Evolutionary conservation across 2,797 vertebrate genomes (phyloP).

Genomic region (Borostomias antarcticus): DNA sequence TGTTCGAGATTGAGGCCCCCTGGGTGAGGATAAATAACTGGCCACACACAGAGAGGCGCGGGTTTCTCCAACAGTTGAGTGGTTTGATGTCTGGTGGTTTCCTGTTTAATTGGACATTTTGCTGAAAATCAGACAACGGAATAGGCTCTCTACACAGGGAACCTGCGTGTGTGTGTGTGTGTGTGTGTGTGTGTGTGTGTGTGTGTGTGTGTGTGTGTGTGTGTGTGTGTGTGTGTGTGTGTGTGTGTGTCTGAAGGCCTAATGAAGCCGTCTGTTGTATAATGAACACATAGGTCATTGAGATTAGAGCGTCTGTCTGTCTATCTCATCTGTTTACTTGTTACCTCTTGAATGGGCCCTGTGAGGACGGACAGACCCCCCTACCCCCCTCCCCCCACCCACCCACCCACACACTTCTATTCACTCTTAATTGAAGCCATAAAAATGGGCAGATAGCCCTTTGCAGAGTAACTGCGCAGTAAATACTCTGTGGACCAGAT

Average conservation of each 20-base stretch:
- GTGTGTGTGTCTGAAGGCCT: background rate
- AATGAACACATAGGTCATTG: background rate
- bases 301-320: background rate
- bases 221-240: constrained; percentile 1
- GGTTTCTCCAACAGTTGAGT: background rate
- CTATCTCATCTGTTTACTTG: background rate
- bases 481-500: no score
- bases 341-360: background rate
- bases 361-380: background rate
- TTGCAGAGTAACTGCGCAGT: no score
- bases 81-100: constrained; percentile 3
- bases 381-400: no score
- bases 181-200: constrained; percentile 1
- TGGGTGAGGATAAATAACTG: background rate
- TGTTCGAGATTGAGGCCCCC: no score
- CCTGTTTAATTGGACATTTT: constrained; percentile 9
- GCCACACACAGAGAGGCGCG: background rate
- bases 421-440: no score
- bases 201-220: background rate
- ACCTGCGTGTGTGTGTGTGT: constrained; percentile 2
- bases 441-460: no score
- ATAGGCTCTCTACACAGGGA: background rate
- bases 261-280: background rate
- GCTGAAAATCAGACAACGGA: background rate
- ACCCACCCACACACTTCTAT: no score